A percentile compares a stretch with the other conserved stretches of the same genome.
phyloP scores from a whole-genome alignment of 2,113 vertebrate species.

The Tragulus kanchil region DNA sequence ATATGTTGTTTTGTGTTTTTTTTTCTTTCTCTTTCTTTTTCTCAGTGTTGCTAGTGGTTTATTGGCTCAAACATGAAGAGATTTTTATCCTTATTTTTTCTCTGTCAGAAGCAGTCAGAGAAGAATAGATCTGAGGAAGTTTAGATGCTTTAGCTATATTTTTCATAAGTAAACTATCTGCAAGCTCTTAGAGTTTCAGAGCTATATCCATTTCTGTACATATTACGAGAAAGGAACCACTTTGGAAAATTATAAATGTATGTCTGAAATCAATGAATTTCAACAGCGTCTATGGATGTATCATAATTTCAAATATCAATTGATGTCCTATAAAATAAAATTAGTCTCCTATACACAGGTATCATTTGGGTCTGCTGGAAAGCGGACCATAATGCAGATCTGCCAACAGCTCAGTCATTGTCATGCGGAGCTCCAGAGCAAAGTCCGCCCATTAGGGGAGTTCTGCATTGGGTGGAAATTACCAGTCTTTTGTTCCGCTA shows the following conservation, averaged over 20 bases:
- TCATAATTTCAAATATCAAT: conserved; percentile 7
- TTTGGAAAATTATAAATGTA: background rate
- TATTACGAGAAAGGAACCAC: background rate
- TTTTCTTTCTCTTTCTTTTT: conserved; percentile 56
- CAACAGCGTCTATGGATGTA: background rate
- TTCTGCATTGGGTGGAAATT: background rate
- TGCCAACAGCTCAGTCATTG: background rate
- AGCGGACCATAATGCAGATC: background rate
- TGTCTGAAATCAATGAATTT: conserved; percentile 5
- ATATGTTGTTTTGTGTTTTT: conserved; percentile 37
- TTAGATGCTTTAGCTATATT: background rate
- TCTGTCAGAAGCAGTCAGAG: conserved; percentile 11
- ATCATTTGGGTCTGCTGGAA: background rate
- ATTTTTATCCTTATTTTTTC: background rate
- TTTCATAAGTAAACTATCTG: conserved; percentile 38
- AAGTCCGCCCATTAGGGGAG: background rate
- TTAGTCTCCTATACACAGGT: background rate
- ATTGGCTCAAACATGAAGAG: background rate
- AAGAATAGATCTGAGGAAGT: background rate
- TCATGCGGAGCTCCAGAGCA: background rate
- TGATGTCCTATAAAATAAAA: conserved; percentile 32
- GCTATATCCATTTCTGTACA: background rate
- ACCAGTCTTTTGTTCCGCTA: background rate
- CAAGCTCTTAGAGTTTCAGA: background rate
- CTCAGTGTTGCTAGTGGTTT: background rate